Base-by-base conservation (phyloP, 1,140 invertebrate genomes). In the Pygmarrhopalites habei region DNA sequence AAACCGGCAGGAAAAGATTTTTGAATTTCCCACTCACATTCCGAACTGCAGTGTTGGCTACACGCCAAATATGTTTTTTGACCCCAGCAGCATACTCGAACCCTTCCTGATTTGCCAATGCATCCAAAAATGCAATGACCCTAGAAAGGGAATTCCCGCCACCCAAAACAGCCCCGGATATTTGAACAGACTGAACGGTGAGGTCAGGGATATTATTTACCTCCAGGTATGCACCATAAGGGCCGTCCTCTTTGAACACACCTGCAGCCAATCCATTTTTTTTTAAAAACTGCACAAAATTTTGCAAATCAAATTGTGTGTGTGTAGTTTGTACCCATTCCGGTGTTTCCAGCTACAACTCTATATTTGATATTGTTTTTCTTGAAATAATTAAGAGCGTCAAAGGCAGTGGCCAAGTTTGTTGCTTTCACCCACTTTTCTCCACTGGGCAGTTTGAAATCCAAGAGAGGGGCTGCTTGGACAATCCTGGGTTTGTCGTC, bases 41-140 rank as follows among this genome's bases (percentile, higher is more conserved):
- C 74, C 85, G 78, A 2, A 89, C 82, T 21, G 86, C 81, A 4
- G 86, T 78, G 75, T 84, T 85, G 2, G 86, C 86, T 46, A 88
- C 81, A 53, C 86, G 73, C 72, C 87, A 84, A 53, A 88, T 77
- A 71, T 87, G 85, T 62, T 82, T 75, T 25, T 79, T 81, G n/a
- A 86, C 70, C 32, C 78, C 76, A n/a, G 72, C 71, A n/a, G 84
- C 70, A 68, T 85, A 84, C 1, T 70, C 69, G 63, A 83, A 85
- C 19, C 80, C 76, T 25, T 70, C 44, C 19, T 74, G 74, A 41
- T 74, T 75, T 0, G 79, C 75, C 17, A 80, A 77, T 53, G 78
- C 75, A 5, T 77, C 72, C 65, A 87, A 86, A 15, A 80, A 72
- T 1, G 79, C 69, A 80, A 86, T 88, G 4, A 82, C 74, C 41